phyloP scores from a whole-genome alignment of 2,888 invertebrate species.

The Mantis religiosa region DNA sequence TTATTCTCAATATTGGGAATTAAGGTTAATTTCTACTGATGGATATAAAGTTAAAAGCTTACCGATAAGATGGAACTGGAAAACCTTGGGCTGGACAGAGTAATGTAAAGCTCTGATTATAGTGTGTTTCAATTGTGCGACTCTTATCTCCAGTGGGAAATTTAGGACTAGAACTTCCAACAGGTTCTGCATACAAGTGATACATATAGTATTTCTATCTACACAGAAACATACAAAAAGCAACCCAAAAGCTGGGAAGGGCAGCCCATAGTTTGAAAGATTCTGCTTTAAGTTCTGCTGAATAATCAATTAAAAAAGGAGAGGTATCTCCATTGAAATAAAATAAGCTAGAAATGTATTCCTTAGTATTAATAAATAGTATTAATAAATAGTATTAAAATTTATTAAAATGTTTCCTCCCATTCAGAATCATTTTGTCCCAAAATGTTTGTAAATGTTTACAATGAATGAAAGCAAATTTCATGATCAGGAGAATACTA shows the following conservation, averaged over 20 bases:
- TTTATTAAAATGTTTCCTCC: no score
- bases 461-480: no score
- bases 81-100: slow-evolving; percentile 72
- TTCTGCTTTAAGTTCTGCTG: neutral
- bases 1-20: no score
- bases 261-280: neutral
- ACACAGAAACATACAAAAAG: slow-evolving; percentile 43
- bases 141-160: slow-evolving; percentile 47
- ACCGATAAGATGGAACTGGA: slow-evolving; percentile 57
- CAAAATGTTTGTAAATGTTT: no score
- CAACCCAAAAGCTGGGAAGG: neutral
- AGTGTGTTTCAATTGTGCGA: slow-evolving; percentile 37
- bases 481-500: no score
- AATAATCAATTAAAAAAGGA: no score
- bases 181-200: slow-evolving; percentile 56
- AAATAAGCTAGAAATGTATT: no score
- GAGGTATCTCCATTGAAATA: no score
- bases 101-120: slow-evolving; percentile 53
- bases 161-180: slow-evolving; percentile 59
- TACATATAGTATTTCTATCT: slow-evolving; percentile 45
- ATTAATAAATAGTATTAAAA: no score
- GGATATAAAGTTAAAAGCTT: slow-evolving; percentile 34
- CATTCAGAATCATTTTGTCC: no score
- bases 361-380: no score
- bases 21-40: neutral